Conservation (phyloP, 2,797 vertebrate genomes). For the Streptopelia turtur region DNA sequence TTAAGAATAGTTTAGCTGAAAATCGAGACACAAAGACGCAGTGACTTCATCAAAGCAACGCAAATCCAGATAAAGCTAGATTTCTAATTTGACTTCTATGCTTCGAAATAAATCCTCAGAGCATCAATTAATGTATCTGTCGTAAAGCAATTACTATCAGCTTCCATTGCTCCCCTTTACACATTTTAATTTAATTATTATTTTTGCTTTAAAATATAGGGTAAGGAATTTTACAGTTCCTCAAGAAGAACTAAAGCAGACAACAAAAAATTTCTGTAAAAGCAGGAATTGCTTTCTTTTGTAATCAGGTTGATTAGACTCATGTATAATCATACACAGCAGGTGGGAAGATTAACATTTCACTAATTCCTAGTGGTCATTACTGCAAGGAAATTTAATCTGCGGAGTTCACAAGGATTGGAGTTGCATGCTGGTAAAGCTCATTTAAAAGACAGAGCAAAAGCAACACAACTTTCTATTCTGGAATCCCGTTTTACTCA, state of each 20-base stretch:
- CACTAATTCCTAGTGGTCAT: constrained; percentile 71
- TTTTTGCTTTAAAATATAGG: constrained; percentile 52
- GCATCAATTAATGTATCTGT: constrained; percentile 65
- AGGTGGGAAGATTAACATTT: constrained; percentile 68
- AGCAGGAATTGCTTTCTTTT: constrained; percentile 62
- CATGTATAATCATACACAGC: constrained; percentile 51
- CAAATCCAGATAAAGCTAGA: constrained; percentile 62
- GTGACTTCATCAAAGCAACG: constrained; percentile 64
- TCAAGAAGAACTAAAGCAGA: not conserved
- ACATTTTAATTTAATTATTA: constrained; percentile 74
- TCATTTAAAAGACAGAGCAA: constrained; percentile 30
- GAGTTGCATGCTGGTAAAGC: not conserved
- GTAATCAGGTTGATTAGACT: constrained; percentile 66
- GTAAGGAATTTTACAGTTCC: constrained; percentile 8
- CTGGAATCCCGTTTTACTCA: not conserved
- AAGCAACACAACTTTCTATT: not conserved
- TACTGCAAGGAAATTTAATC: constrained; percentile 57
- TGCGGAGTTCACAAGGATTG: constrained; percentile 2
- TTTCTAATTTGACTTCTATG: constrained; percentile 59
- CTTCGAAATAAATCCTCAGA: constrained; percentile 75
- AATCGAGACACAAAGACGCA: constrained; percentile 38
- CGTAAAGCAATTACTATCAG: constrained; percentile 72
- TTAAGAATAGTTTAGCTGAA: constrained; percentile 71
- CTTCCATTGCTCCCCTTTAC: constrained; percentile 19
- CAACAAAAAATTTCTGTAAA: not conserved